These are phyloP conservation scores for Callopanchax toddi DNA, from an alignment of 2,113 vertebrate species.

Conservation along the genomic window DNA sequence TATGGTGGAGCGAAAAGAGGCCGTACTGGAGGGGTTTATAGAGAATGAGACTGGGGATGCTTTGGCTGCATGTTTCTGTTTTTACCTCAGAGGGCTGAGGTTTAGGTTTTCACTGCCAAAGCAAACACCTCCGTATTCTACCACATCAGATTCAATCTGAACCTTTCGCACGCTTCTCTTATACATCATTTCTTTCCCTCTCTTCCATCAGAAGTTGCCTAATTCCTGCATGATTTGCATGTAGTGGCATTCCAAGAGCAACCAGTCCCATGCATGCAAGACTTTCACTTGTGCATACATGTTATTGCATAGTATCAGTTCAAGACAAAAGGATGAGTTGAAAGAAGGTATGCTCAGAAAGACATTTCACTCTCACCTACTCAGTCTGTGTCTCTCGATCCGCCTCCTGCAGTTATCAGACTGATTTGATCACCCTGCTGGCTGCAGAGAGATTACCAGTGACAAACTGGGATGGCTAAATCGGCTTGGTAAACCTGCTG, in stretches of 20 bases:
- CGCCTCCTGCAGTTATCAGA: slow-evolving; percentile 58
- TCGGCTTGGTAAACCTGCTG: slow-evolving; percentile 73
- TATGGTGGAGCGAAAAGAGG: slow-evolving; percentile 35
- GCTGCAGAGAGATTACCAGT: slow-evolving; percentile 75
- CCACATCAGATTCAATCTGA: slow-evolving; percentile 44
- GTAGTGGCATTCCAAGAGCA: slow-evolving; percentile 1
- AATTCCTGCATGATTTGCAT: slow-evolving; percentile 7
- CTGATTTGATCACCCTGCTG: slow-evolving; percentile 62
- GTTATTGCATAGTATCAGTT: slow-evolving; percentile 34
- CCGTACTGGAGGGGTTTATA: slow-evolving; percentile 5
- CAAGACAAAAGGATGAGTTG: slow-evolving; percentile 25
- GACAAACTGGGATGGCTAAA: slow-evolving; percentile 76
- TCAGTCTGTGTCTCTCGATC: slow-evolving; percentile 37
- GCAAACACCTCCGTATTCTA: slow-evolving; percentile 60
- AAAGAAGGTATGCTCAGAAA: slow-evolving; percentile 15
- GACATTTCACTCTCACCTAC: slow-evolving; percentile 41
- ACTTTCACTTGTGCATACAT: slow-evolving; percentile 2
- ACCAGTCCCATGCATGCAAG: not conserved
- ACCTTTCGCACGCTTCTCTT: slow-evolving; percentile 62
- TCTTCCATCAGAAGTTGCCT: slow-evolving; percentile 35
- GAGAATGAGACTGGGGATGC: slow-evolving; percentile 33
- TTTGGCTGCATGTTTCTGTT: slow-evolving; percentile 37
- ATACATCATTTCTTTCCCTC: slow-evolving; percentile 1
- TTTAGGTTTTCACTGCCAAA: slow-evolving; percentile 56
- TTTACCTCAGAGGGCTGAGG: slow-evolving; percentile 22